Percentiles rank a stretch among this genome's conserved stretches.
These are phyloP conservation scores for Lanius ludovicianus DNA, from an alignment of 2,113 vertebrate genomes.

Conservation along the genomic window DNA sequence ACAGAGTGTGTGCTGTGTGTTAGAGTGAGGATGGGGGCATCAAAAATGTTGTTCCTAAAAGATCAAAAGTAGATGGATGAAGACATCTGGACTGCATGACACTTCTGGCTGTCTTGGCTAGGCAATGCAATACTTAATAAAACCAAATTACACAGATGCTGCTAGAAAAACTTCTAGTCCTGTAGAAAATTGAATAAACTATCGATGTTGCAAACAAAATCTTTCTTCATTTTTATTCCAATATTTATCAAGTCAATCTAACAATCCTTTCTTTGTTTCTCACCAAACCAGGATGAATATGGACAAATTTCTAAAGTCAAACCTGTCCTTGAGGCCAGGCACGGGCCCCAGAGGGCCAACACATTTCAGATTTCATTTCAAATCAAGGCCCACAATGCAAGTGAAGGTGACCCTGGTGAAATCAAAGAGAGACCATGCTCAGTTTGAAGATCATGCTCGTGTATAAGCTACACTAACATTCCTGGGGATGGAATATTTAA, in stretches of 20 bases:
- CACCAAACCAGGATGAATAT: neutral
- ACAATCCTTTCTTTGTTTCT: neutral
- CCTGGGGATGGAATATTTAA: neutral
- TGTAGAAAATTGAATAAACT: neutral
- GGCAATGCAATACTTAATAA: neutral
- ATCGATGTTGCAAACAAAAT: conserved; percentile 10
- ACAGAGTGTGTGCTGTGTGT: neutral
- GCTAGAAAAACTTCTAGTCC: neutral
- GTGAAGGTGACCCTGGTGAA: neutral
- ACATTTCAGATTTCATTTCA: neutral
- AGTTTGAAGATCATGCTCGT: neutral
- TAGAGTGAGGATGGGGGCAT: neutral
- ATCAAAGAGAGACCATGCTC: neutral
- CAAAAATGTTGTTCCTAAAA: neutral
- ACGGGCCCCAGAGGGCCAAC: neutral
- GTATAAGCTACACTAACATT: neutral
- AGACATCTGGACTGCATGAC: neutral
- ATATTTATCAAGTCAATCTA: neutral
- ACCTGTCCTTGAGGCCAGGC: neutral
- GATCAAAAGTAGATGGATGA: conserved; percentile 4
- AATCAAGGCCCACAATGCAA: neutral
- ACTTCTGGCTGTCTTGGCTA: neutral
- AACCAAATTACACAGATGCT: neutral
- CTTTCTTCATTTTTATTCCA: neutral
- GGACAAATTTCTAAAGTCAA: neutral